These are phyloP conservation scores for Plotosus lineatus DNA, from an alignment of 2,113 vertebrate genomes.

Conservation along the genomic window DNA sequence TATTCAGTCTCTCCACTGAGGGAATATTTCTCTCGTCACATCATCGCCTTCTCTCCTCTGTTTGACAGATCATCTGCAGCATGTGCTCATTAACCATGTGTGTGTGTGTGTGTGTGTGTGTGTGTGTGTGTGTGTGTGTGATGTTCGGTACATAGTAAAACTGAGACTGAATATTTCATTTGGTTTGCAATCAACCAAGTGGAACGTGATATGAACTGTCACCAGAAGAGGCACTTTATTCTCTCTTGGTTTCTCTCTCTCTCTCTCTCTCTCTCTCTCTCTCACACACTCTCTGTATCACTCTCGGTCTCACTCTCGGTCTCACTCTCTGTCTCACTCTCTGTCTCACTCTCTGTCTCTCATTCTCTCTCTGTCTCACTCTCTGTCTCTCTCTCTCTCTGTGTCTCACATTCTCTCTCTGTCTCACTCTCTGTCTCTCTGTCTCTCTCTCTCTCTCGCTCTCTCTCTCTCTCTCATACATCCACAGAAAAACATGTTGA, in stretches of 20 bases:
- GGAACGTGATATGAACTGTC: slow-evolving; percentile 6
- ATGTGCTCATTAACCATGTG: slow-evolving; percentile 7
- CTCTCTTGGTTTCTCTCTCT: background rate
- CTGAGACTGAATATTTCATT: background rate
- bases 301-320: too few species aligned
- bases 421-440: too few species aligned
- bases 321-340: too few species aligned
- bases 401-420: too few species aligned
- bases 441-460: too few species aligned
- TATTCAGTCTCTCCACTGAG: slow-evolving; percentile 9
- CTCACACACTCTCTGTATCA: background rate
- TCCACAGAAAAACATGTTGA: too few species aligned
- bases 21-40: slow-evolving; percentile 26
- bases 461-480: too few species aligned
- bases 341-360: too few species aligned
- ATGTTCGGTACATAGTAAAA: background rate
- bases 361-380: too few species aligned
- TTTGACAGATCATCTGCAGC: slow-evolving; percentile 9
- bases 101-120: slow-evolving; percentile 33
- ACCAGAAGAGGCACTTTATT: background rate
- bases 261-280: too few species aligned
- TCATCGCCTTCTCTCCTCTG: background rate
- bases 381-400: too few species aligned
- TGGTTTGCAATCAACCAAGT: slow-evolving; percentile 20
- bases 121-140: slow-evolving; percentile 45